Evolutionary conservation across 2,797 vertebrate genomes (phyloP), one percentile per base, ranked within the genome.

Genomic region (Myripristis murdjan): DNA sequence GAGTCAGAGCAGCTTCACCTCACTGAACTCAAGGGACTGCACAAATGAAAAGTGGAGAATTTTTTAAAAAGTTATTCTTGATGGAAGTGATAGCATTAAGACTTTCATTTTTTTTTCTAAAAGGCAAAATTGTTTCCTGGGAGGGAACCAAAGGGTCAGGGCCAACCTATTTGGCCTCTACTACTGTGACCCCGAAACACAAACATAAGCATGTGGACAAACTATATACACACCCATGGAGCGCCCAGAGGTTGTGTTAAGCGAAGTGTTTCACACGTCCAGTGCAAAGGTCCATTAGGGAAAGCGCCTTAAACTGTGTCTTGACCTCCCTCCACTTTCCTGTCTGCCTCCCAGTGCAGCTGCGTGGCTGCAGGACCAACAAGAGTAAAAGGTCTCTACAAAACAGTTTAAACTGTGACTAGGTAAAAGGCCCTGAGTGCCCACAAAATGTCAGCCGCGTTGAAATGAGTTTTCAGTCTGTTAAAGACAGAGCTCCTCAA

Each of bases 361-460:
- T 79, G 68, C 35, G 47, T 35, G 65, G 52, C 81, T 78, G 70
- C 63, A 69, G 65, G 63, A 41, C 47, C 1, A 3, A 35, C n/a
- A 3, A 67, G 48, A 66, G 16, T 20, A 35, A 88, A 86, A 85
- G 48, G 83, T 84, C 78, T 89, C 70, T 54, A 53, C 28, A 75
- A 55, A 87, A 72, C 68, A 66, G 61, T 83, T 79, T 85, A 82
- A 81, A 75, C 46, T 63, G 69, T 72, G 20, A 2, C 54, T 65
- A 59, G 26, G 75, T 79, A 61, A 67, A 81, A 81, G 60, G 65
- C 88, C 90, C 76, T 20, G 49, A 67, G 89, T 70, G 81, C 82
- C 59, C 14, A 66, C 84, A 73, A 93, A 92, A 93, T 91, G 90
- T 92, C 91, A 91, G 82, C 85, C 82, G 77, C 87, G 86, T 53